Evolutionary conservation across 2,113 vertebrate genomes (phyloP).

Genomic region (human (Homo sapiens)): GRCh38 chr15:33725001-33725500

Average conservation of each 20-base stretch:
- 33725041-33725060: not conserved
- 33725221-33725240: not conserved
- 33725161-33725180: not conserved
- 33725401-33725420: not conserved
- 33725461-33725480: fast-evolving
- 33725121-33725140: not conserved
- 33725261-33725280: not conserved
- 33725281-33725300: not conserved
- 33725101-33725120: not conserved
- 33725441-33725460: no score
- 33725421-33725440: not conserved
- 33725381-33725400: not conserved
- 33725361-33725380: not conserved
- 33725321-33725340: not conserved
- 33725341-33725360: not conserved
- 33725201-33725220: not conserved
- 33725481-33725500: fast-evolving
- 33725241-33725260: not conserved
- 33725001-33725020: not conserved
- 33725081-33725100: not conserved
- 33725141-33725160: not conserved
- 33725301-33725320: not conserved
- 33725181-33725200: no score
- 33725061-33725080: not conserved
- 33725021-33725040: not conserved